Conservation (phyloP, 2,113 vertebrate species). For the Chloropsis cyanopogon region DNA sequence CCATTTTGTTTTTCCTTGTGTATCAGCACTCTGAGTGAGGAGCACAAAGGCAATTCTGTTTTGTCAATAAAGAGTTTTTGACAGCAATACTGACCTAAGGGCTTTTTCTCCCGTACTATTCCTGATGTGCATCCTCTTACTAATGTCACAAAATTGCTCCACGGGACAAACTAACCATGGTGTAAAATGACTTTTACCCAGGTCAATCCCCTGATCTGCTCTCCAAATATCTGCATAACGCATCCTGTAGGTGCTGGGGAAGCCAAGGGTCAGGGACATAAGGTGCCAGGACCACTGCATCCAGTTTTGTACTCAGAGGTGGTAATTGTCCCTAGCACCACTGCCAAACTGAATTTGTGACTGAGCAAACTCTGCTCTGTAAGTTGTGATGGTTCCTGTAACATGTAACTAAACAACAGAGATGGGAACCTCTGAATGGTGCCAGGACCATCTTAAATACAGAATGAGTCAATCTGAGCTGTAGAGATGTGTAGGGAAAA, state of each 20-base stretch:
- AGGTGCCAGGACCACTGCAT: not conserved
- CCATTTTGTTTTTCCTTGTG: not conserved
- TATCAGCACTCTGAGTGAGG: not conserved
- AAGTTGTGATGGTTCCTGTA: not conserved
- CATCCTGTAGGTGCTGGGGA: not conserved
- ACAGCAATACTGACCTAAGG: not conserved
- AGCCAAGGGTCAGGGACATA: not conserved
- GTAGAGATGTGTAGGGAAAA: accelerated
- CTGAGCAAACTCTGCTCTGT: not conserved
- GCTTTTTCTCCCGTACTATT: not conserved
- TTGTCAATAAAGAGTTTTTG: not conserved
- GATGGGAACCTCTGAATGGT: not conserved
- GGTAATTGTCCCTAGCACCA: not conserved
- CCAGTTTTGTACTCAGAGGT: not conserved
- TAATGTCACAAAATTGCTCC: not conserved
- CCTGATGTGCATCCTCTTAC: not conserved
- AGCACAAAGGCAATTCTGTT: not conserved
- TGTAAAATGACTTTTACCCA: not conserved
- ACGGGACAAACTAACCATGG: not conserved
- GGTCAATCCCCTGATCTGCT: not conserved
- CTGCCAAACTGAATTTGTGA: not conserved
- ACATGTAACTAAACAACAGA: not conserved
- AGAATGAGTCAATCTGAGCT: not conserved
- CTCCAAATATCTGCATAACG: not conserved
- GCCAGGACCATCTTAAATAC: not conserved